Evolutionary conservation across 2,113 vertebrate genomes (phyloP), one percentile per base, ranked within the genome.

Genomic region (Chiloscyllium plagiosum): DNA sequence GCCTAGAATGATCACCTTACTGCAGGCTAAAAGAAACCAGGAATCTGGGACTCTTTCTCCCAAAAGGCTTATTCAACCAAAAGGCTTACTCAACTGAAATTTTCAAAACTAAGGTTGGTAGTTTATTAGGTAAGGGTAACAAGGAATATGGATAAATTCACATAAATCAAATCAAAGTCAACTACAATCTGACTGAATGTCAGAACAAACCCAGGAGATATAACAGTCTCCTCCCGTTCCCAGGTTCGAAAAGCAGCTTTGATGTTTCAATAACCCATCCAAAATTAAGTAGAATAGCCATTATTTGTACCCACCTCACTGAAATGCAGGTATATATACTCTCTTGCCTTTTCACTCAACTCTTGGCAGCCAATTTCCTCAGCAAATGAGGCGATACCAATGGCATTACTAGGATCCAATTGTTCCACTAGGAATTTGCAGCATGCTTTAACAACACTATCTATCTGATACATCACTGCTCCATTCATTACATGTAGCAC

Each of bases 381-480:
- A 0, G 99, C 99, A 0, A 99, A 99, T 97, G 97, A 98, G 97
- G 98, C 99, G 7, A 99, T 99, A 97, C 99, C 99, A 0, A 99
- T 99, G 97, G 99, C 99, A 1, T 99, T 99, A 97, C 98, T 99
- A 95, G 99, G 99, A 96, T 99, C 99, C 8, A 99, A 98, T 97
- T 99, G 99, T 97, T 98, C 98, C 7, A 98, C 98, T 22, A 99
- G 97, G 97, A 99, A 99, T 96, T 99, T 97, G 0, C 98, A 98
- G 97, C 99, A 99, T 96, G 99, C 99, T 0, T 98, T 97, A 8
- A 99, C 99, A 50, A 99, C 99, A 0, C 98, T 98, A 97, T 99
- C 99, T 2, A 99, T 99, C 97, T 99, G 99, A 97, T 99, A 99
- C 99, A 99, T 99, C 96, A 99, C 98, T 0, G 99, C 99, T 0